Evolutionary conservation across 2,888 invertebrate species (phyloP).

Genomic region (Harpalus rubripes): DNA sequence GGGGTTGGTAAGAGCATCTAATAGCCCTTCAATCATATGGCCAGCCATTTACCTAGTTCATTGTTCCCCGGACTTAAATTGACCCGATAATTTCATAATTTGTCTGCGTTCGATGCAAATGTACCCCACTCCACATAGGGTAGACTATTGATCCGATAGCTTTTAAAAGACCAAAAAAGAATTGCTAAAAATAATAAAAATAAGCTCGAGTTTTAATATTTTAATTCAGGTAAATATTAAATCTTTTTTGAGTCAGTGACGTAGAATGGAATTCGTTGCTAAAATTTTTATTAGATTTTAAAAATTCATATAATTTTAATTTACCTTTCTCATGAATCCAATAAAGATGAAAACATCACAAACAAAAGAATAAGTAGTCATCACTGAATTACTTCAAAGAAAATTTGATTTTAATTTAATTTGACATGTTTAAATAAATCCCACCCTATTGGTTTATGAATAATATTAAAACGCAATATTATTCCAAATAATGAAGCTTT

Average conservation of each 20-base stretch:
- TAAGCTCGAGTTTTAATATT: neutral
- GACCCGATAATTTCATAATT: constrained; percentile 66
- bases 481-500: neutral
- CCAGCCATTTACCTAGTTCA: constrained; percentile 54
- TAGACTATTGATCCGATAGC: neutral
- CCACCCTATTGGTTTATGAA: neutral
- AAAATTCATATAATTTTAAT: constrained; percentile 49
- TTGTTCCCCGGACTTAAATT: constrained; percentile 62
- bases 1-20: constrained; percentile 38
- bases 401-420: constrained; percentile 39
- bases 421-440: constrained; percentile 16
- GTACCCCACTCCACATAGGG: constrained; percentile 25
- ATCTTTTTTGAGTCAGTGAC: constrained; percentile 7
- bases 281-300: constrained; percentile 33
- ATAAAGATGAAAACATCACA: constrained; percentile 30
- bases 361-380: constrained; percentile 27
- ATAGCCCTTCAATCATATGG: constrained; percentile 63
- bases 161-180: neutral
- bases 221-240: constrained; percentile 3
- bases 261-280: constrained; percentile 26
- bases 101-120: constrained; percentile 57
- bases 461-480: constrained; percentile 29
- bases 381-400: constrained; percentile 25
- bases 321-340: constrained; percentile 34
- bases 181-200: neutral